A percentile compares a stretch with the other conserved stretches of the same genome.
These are phyloP conservation scores for Leuciscus idus DNA, from an alignment of 2,113 vertebrate genomes.

Conservation along the genomic window DNA sequence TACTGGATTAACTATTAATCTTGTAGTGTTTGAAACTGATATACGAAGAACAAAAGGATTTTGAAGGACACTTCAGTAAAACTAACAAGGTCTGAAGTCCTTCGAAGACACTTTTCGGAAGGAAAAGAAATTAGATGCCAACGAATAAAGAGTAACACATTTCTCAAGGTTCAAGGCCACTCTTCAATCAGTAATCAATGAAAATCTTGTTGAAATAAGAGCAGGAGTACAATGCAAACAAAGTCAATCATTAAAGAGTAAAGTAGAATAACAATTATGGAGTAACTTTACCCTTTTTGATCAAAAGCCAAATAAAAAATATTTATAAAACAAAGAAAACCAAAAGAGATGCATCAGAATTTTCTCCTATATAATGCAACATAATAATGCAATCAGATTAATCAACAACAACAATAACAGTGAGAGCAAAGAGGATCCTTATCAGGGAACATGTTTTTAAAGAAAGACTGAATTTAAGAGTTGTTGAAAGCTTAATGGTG, in stretches of 20 bases:
- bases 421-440: neutral
- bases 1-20: conserved; percentile 7
- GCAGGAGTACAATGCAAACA: neutral
- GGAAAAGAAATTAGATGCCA: neutral
- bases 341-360: too few species aligned
- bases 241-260: neutral
- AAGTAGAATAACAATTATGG: neutral
- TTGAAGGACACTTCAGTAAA: neutral
- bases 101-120: neutral
- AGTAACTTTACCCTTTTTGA: neutral
- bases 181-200: neutral
- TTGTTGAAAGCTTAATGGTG: neutral
- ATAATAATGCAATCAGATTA: neutral
- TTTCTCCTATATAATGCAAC: too few species aligned
- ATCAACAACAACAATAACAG: neutral
- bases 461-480: neutral
- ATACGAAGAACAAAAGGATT: neutral
- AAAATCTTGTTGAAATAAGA: neutral
- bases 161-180: neutral
- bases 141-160: neutral
- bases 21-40: neutral
- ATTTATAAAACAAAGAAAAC: too few species aligned
- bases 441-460: neutral
- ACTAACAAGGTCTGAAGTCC: neutral
- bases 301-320: too few species aligned